These are phyloP conservation scores for Phocoena phocoena DNA, from an alignment of 2,113 vertebrate species.

Conservation along the genomic window DNA sequence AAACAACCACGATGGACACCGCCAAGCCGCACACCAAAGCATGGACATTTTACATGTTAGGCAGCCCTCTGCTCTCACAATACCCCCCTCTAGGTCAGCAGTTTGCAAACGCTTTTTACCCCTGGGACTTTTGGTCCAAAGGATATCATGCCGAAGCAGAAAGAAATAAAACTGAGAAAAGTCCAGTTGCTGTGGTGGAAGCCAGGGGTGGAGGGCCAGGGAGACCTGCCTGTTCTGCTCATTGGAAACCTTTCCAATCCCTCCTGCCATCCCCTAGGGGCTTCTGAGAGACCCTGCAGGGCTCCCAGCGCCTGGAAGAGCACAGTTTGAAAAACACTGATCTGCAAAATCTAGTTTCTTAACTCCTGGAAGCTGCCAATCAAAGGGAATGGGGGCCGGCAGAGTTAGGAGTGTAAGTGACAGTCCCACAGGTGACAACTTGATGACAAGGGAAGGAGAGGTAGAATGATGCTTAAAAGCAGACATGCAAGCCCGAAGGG, in stretches of 20 bases:
- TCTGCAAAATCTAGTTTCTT: background rate
- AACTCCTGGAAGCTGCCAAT: constrained; percentile 29
- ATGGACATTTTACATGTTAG: background rate
- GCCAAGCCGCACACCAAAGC: background rate
- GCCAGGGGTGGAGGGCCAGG: too few species aligned
- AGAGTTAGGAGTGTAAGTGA: background rate
- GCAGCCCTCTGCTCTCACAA: background rate
- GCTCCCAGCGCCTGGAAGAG: background rate
- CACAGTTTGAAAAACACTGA: background rate
- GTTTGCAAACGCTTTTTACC: background rate
- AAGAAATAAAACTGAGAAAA: background rate
- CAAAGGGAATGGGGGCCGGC: background rate
- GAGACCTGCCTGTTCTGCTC: background rate
- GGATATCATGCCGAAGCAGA: background rate
- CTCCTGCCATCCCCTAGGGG: background rate
- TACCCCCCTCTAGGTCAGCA: background rate
- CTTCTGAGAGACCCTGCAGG: background rate
- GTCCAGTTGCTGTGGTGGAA: background rate
- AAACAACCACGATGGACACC: background rate
- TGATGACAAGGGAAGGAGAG: background rate
- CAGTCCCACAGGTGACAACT: background rate
- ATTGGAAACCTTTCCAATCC: background rate
- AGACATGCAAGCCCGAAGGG: background rate
- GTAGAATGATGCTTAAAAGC: background rate
- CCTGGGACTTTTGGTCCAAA: background rate